These are phyloP conservation scores for Phoxinus phoxinus DNA, from an alignment of 2,113 vertebrate species.

Conservation along the genomic window DNA sequence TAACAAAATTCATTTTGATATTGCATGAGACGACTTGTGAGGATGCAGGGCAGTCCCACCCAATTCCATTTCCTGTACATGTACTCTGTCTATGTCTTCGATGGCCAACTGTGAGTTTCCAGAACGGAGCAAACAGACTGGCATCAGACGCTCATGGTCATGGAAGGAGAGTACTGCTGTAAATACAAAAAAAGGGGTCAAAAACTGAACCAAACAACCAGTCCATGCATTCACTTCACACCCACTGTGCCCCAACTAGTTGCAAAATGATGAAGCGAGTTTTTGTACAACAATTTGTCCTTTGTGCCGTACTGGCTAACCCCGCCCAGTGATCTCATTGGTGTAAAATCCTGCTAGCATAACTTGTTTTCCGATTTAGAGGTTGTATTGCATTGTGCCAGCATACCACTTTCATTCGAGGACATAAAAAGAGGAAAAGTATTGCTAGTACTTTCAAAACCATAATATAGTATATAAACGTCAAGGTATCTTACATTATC, in stretches of 20 bases:
- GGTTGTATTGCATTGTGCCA: not conserved
- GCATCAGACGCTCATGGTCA: constrained; percentile 99
- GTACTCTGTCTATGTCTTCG: constrained; percentile 80
- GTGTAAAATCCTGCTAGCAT: too few species aligned
- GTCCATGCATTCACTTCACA: too few species aligned
- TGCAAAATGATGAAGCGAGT: too few species aligned
- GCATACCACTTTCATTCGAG: not conserved
- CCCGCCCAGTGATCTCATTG: too few species aligned
- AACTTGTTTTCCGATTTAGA: not conserved
- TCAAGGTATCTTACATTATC: constrained; percentile 87
- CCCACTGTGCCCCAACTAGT: too few species aligned
- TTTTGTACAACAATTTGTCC: too few species aligned
- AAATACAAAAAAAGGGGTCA: constrained; percentile 68
- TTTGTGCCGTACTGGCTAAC: too few species aligned
- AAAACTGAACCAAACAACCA: not conserved
- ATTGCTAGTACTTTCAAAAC: not conserved
- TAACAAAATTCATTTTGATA: constrained; percentile 70
- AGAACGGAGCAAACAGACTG: constrained; percentile 73
- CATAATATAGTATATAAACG: not conserved
- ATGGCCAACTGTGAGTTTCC: constrained; percentile 85
- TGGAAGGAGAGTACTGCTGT: constrained; percentile 96
- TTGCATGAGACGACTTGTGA: constrained; percentile 85
- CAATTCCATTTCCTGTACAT: constrained; percentile 73
- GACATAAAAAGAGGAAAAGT: too few species aligned
- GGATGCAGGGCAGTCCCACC: constrained; percentile 65